Base-by-base conservation (phyloP, 1,140 invertebrate genomes). In the Drosophila erecta region DNA sequence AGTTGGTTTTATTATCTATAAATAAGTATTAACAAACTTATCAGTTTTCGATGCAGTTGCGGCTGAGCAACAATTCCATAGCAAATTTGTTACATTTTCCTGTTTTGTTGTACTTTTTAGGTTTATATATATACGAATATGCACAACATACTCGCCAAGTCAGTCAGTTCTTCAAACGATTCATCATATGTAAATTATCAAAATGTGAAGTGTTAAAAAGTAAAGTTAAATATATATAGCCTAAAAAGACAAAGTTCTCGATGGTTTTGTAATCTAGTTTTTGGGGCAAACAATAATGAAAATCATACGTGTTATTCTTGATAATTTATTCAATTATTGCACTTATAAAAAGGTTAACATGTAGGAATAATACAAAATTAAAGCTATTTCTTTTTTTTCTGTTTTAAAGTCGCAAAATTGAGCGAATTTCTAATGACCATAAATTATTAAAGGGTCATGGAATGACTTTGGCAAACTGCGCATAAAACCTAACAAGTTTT, bases 91-190 rank as follows among this genome's bases (percentile, higher is more conserved):
- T 87, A 89, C 37, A 87, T 77, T 53, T 64, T 62, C 54, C 81
- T 79, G 44, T 81, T 76, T 89, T 87, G 86, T 86, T 89, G 75
- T 83, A 72, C 83, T 87, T 87, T 87, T 87, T 89, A 87, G 83
- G 83, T 83, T 79, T 46, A 77, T 76, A 74, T 74, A 69, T 61
- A 44, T 46, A 57, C 46, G 30, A 66, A 65, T 47, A 75, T 62
- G 47, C 53, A 76, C 33, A 75, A 73, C 58, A 61, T 74, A 74
- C 71, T 75, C 53, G 49, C 75, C 59, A 70, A 67, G 59, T 72
- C 83, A 73, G 75, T 83, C 76, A 76, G 65, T 87, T 73, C 53
- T 76, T 59, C 53, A 55, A 64, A 27, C n/a, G 56, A 76, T 62
- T 47, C 53, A 89, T 89, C 66, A 60, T 84, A 79, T 87, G 79